Evolutionary conservation across 2,888 invertebrate genomes (phyloP), one percentile per base, ranked within the genome.

Genomic region (Chydorus sphaericus): DNA sequence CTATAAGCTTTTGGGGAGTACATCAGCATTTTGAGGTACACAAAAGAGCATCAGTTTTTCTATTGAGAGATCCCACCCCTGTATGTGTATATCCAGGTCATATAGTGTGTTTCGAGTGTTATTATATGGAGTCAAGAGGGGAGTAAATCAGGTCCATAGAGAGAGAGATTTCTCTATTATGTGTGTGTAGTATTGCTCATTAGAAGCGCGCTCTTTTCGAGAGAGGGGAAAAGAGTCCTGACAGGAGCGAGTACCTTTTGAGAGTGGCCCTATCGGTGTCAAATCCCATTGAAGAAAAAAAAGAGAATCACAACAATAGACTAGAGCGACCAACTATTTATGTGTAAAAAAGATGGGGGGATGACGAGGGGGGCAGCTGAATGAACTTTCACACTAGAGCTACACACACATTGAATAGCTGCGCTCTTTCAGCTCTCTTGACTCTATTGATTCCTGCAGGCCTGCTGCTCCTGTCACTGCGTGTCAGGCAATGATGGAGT

Each of bases 181-280:
- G 16, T 44, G 44, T 28, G 44, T 26, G 44, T n/a, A n/a, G n/a
- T n/a, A n/a, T 44, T 26, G 18, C 44, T 44, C 44, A 44, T 44
- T 44, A 44, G 44, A 44, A 16, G 20, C 10, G n/a, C 18, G 10
- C 39, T 18, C n/a, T 18, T 18, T 16, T 20, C 26, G 4, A 16
- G 28, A 23, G 14, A 44, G 44, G 10, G 14, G 28, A 16, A 14
- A 16, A 1, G 44, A 4, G n/a, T 8, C 8, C 11, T 14, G 2
- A 44, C 5, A 6, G 23, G 26, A 4, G 44, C 16, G 44, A 28
- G 44, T 44, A 26, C 36, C 36, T 36, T 16, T 44, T 38, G 18
- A 23, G 44, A 44, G 44, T 44, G 44, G 44, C 44, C 44, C 44
- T 44, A 44, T 44, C 44, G 44, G 44, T 44, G 44, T 44, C 44